Base-by-base conservation (phyloP, 2,888 invertebrate species). In the Branchipolynoe longqiensis region DNA sequence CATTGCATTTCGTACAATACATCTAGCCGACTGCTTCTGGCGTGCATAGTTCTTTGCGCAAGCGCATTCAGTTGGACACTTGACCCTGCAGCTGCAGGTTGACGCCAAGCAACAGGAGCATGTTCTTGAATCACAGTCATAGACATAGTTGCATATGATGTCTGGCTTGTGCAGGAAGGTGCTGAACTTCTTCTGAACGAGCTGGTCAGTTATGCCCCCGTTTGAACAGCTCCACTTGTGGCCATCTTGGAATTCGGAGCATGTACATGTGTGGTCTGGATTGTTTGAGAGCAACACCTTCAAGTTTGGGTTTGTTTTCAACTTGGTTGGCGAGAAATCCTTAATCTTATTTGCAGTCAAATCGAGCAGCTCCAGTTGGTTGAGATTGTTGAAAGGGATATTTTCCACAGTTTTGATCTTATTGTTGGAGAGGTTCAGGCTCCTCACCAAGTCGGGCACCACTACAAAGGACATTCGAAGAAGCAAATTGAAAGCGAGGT, bases 1-100 rank as follows among this genome's bases (percentile, higher is more conserved):
- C 38, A n/a, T 73, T 18, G 18, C 38, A 33, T n/a, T n/a, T n/a
- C n/a, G n/a, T n/a, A n/a, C n/a, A n/a, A n/a, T n/a, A n/a, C n/a
- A n/a, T n/a, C n/a, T n/a, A n/a, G n/a, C n/a, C n/a, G 38, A 3
- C 3, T 22, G 41, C 25, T 73, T 22, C 3, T 40, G 36, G n/a
- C 73, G 38, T n/a, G 36, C 73, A 33, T 73, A 38, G 41, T 41
- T 73, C n/a, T 18, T 73, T 14, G 41, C 18, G 38, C 73, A 73
- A 8, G 33, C 25, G 36, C 73, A 73, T 14, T 40, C 73, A n/a
- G 41, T 18, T n/a, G 73, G 73, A 73, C 73, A 73, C 22, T 36
- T 73, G 6, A 41, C 22, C 38, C 40, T 41, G 28, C 73, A 73
- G 14, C n/a, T 22, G 73, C 73, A 73, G 41, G 8, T 4, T 1